Conservation (phyloP, 2,113 vertebrate species). For the Corythornis cristatus region DNA sequence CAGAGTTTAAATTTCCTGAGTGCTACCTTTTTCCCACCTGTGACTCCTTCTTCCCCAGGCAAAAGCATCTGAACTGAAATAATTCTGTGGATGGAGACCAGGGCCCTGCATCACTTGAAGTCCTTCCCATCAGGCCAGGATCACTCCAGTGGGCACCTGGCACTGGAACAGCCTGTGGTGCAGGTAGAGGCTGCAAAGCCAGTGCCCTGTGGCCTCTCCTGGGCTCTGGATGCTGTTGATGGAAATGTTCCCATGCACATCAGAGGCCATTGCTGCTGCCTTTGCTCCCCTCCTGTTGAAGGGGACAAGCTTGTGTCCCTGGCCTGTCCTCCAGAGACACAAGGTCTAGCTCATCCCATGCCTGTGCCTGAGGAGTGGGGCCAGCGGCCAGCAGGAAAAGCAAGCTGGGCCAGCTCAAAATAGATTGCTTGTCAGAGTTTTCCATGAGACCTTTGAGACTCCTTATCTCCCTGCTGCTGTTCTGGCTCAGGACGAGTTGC, state of each 20-base stretch:
- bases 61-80: neutral
- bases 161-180: rapidly evolving
- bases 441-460: neutral
- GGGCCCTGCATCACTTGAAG: rapidly evolving
- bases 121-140: rapidly evolving
- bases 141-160: neutral
- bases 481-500: neutral
- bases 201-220: rapidly evolving
- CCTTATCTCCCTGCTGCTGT: neutral
- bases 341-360: neutral
- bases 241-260: rapidly evolving
- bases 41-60: neutral
- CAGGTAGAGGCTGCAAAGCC: neutral
- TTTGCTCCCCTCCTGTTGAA: rapidly evolving
- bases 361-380: neutral
- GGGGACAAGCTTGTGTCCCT: neutral
- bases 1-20: neutral
- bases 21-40: neutral
- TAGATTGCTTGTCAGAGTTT: slow-evolving; percentile 22
- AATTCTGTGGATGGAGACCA: neutral
- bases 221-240: neutral
- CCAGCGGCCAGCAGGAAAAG: neutral
- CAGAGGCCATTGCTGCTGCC: neutral
- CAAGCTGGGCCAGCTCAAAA: slow-evolving; percentile 9
- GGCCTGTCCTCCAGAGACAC: neutral